phyloP scores from a whole-genome alignment of 1,140 invertebrate species.

The Bilobella aurantiaca region DNA sequence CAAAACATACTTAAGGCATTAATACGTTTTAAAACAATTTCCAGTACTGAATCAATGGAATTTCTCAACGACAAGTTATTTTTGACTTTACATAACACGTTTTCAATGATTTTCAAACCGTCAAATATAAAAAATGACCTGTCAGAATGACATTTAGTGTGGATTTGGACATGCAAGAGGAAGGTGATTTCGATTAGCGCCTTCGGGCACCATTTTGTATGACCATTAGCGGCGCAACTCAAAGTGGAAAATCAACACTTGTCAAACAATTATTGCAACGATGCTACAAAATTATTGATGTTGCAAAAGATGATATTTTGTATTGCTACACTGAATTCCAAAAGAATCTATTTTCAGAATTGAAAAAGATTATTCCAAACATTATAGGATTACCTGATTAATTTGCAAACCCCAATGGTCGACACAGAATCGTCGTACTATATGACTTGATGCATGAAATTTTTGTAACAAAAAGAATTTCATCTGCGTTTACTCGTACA shows the following conservation, averaged over 20 bases:
- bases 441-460: constrained; percentile 6
- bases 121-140: no score
- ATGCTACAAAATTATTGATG: background rate
- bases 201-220: constrained; percentile 3
- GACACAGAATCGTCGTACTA: background rate
- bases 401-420: background rate
- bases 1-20: no score
- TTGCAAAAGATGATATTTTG: background rate
- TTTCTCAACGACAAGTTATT: no score
- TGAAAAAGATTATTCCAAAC: background rate
- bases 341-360: background rate
- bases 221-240: background rate
- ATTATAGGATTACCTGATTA: constrained; percentile 1
- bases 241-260: constrained; percentile 9
- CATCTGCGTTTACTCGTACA: background rate
- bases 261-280: background rate
- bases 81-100: no score
- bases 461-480: background rate
- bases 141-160: no score
- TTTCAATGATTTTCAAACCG: no score
- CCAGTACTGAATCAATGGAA: no score
- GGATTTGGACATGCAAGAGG: no score
- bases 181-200: constrained; percentile 3
- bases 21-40: no score
- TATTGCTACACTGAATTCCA: constrained; percentile 11